Base-by-base conservation (phyloP, 1,140 invertebrate species). In the Anastrepha obliqua region DNA sequence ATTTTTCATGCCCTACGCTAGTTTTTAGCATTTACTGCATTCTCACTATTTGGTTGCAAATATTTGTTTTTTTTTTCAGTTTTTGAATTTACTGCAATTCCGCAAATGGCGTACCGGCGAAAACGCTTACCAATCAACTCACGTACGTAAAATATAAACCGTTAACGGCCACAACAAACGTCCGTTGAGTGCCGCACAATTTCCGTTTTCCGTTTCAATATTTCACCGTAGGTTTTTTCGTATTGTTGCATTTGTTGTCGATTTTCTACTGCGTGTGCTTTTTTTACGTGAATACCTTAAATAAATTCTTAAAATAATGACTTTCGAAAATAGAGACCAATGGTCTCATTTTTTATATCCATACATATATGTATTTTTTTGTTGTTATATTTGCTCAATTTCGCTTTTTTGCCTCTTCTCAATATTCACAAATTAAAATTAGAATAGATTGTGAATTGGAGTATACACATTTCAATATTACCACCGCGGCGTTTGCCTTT, bases 141-240 rank as follows among this genome's bases (percentile, higher is more conserved):
- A 74, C 67, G 67, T 74, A 44, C 67, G 67, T 1, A 47, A 47
- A n/a, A 74, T 74, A 74, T 74, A 74, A 74, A 74, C 67, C 67
- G 67, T 74, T 74, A 74, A 74, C 67, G 67, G 67, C 67, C 42
- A 47, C 39, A 74, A 47, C 42, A 74, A 74, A 74, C 67, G 42
- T 47, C 42, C 67, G 67, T n/a, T 47, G 39, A 74, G 15, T 74
- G 67, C 67, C 67, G 67, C 42, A 42, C 13, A 74, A 74, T 74
- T 74, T 74, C 67, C 67, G 67, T 42, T 74, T 74, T 15, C 39
- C 67, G 67, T 74, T 74, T 17, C 13, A 74, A 74, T 74, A 42
- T 44, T 74, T 74, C 67, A 67, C 29, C 29, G 29, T 29, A 29
- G 13, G 39, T 74, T 67, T 67, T 42, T 67, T 15, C 15, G 67